Evolutionary conservation across 2,888 invertebrate species (phyloP).

Genomic region (Phengaris alcon): DNA sequence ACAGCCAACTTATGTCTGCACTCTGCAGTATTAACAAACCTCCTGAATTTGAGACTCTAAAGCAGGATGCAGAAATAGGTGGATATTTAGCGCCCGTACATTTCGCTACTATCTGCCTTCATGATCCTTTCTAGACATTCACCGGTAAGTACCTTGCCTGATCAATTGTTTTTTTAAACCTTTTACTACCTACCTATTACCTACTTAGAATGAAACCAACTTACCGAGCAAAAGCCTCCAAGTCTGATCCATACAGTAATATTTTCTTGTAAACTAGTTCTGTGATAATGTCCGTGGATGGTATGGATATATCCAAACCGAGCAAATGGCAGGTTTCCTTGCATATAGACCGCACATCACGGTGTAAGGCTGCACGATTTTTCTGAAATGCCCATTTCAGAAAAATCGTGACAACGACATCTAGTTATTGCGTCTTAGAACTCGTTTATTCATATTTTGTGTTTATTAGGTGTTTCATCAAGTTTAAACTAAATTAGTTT

Average conservation of each 20-base stretch:
- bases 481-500: not conserved
- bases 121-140: too few species aligned
- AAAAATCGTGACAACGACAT: slow-evolving; percentile 46
- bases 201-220: slow-evolving; percentile 31
- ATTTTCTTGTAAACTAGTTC: slow-evolving; percentile 81
- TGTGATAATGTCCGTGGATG: slow-evolving; percentile 79
- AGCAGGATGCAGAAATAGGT: too few species aligned
- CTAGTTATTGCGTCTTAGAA: slow-evolving; percentile 38
- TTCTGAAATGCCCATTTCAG: slow-evolving; percentile 73
- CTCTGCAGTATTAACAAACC: too few species aligned
- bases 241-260: slow-evolving; percentile 75
- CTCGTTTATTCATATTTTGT: not conserved
- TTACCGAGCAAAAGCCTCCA: slow-evolving; percentile 84
- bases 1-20: too few species aligned
- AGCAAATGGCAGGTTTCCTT: slow-evolving; percentile 75
- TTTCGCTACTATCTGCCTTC: too few species aligned
- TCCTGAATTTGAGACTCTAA: too few species aligned
- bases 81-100: too few species aligned
- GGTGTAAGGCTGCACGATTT: slow-evolving; percentile 76
- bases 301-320: slow-evolving; percentile 72
- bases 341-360: slow-evolving; percentile 76
- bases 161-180: too few species aligned
- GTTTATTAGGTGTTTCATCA: not conserved
- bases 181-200: too few species aligned
- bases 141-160: too few species aligned